Evolutionary conservation across 2,888 invertebrate species (phyloP), one percentile per base, ranked within the genome.

Genomic region (Tachina fera): DNA sequence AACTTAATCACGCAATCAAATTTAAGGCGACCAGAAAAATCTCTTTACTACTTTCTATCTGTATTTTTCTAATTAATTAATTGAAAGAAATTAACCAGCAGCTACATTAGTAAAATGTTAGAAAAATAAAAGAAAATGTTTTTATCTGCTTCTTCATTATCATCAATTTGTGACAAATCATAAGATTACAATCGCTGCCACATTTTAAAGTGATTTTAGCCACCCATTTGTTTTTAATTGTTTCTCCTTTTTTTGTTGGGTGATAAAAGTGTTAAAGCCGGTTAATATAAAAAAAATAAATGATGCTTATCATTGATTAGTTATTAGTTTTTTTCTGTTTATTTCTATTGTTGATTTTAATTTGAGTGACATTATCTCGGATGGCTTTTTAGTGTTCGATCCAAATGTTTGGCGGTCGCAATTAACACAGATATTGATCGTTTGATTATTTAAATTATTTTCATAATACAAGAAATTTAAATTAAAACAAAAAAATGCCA

Each of bases 391-490:
- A 70, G 11, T 78, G 72, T 77, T 56, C 45, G 31, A 13, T 79
- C 47, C 39, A 79, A 79, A 76, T 83, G 58, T 67, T 78, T 74
- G 58, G 58, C 89, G 89, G 89, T 88, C 88, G 90, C 92, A 91
- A 90, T 92, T 91, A 92, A 92, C 90, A 88, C 81, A 87, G 88
- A 89, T 92, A 92, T 92, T 91, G 90, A 92, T 92, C 90, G 91
- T 91, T 92, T 91, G 91, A 91, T 92, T 92, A 92, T 92, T 91
- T 89, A 91, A 92, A 92, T 91, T 56, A 75, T 71, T 65, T 89
- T 88, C 65, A 13, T 9, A 31, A 31, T 31, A 49, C 3, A 5
- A 79, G n/a, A 70, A 70, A 90, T 89, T 88, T 88, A 88, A 89
- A 89, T 89, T 89, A 75, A 67, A 74, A 89, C 83, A 81, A 63